A percentile compares a stretch with the other conserved stretches of the same genome.
These are phyloP conservation scores for Euzetes globulus DNA, from an alignment of 2,888 invertebrate species.

Conservation along the genomic window DNA sequence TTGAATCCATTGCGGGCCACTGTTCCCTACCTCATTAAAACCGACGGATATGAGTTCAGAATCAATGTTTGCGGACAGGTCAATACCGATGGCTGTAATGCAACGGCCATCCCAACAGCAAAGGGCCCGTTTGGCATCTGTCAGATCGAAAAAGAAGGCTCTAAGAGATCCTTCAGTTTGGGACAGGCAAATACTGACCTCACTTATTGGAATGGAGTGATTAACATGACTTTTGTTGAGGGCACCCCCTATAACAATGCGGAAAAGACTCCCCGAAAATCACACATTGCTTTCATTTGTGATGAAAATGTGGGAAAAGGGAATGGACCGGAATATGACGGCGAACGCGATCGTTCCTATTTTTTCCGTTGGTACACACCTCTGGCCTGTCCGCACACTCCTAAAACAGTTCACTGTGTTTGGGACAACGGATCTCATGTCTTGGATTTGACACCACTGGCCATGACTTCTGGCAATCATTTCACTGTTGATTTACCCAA, in stretches of 20 bases:
- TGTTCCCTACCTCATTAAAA: conserved; percentile 41
- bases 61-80: conserved; percentile 45
- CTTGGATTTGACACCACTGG: conserved; percentile 31
- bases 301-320: conserved; percentile 45
- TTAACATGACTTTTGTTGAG: conserved; percentile 46
- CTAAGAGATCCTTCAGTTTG: conserved; percentile 37
- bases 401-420: conserved; percentile 27
- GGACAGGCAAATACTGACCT: conserved; percentile 44
- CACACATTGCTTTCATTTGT: conserved; percentile 47
- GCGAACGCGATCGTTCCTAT: conserved; percentile 44
- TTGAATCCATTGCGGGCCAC: conserved; percentile 43
- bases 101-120: conserved; percentile 17
- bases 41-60: conserved; percentile 43
- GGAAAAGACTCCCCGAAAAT: conserved; percentile 43
- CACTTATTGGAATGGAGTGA: conserved; percentile 46
- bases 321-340: conserved; percentile 44
- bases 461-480: conserved; percentile 26
- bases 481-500: background rate
- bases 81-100: conserved; percentile 42
- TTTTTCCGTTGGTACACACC: conserved; percentile 41
- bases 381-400: conserved; percentile 36
- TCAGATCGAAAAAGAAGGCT: conserved; percentile 42
- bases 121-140: conserved; percentile 44
- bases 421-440: conserved; percentile 34
- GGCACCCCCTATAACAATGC: conserved; percentile 45